Evolutionary conservation across 2,797 vertebrate genomes (phyloP), one percentile per base, ranked within the genome.

Genomic region (Phaenicophaeus curvirostris): DNA sequence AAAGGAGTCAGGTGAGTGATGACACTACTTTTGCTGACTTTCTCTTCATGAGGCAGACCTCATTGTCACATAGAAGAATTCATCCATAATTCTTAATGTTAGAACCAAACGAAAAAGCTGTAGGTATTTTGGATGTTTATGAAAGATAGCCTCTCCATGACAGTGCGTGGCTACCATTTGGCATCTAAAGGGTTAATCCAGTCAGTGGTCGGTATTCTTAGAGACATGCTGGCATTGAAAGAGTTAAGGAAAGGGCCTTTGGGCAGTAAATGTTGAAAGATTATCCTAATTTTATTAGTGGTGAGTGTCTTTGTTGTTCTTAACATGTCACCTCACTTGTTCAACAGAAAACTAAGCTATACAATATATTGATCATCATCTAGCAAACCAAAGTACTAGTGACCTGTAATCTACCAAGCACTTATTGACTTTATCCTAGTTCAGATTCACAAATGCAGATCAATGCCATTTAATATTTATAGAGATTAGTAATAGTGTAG

Each of bases 371-470:
- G 98, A 98, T 98, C 98, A 98, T 98, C 98, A 98, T 97, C 96
- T 98, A 98, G 98, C 98, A 98, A 98, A 97, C 97, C 97, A 97
- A 98, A 98, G 97, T 98, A 98, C 97, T 98, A 97, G 97, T 98
- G 97, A 98, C 98, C 98, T 98, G 97, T 98, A 98, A 98, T 98
- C 98, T 98, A 97, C 98, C 98, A 98, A 98, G 97, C 98, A 97
- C 97, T 98, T 98, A 98, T 97, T 97, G 98, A 98, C 98, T 98
- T 98, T 96, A 97, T 95, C 96, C 93, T 96, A 94, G 97, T 98
- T 98, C 97, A 95, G 93, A 98, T 98, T 96, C 98, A 98, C 97
- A 97, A 98, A 98, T 97, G 95, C 92, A 85, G 97, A 98, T 98
- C 98, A 97, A 98, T 98, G 95, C 53, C 25, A 93, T 31, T 23